Conservation (phyloP, 2,797 vertebrate species). For the Vireo griseus region DNA sequence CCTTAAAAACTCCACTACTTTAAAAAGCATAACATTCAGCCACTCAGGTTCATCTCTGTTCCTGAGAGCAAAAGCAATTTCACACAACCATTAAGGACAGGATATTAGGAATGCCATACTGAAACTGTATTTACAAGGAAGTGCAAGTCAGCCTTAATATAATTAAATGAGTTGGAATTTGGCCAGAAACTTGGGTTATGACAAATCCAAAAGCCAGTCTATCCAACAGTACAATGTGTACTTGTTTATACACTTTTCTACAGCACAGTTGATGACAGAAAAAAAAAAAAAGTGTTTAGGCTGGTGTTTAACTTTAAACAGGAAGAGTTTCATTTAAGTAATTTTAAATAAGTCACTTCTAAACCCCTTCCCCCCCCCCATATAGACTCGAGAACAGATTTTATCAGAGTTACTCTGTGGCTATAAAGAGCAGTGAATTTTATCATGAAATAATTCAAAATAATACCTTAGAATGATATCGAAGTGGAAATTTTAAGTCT, state of each 20-base stretch:
- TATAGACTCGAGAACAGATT: neutral
- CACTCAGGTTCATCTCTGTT: neutral
- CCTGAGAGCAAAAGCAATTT: neutral
- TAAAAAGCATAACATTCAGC: neutral
- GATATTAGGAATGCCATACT: neutral
- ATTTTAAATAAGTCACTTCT: neutral
- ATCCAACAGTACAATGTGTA: slow-evolving; percentile 27
- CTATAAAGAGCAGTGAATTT: neutral
- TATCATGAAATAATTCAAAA: neutral
- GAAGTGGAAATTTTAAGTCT: neutral
- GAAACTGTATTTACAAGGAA: slow-evolving; percentile 9
- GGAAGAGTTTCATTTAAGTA: neutral
- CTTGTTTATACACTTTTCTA: slow-evolving; percentile 27
- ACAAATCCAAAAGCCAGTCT: slow-evolving; percentile 24
- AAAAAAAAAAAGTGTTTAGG: neutral
- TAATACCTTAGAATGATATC: neutral
- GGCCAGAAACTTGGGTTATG: slow-evolving; percentile 30
- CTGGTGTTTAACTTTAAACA: neutral
- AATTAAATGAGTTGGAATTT: slow-evolving; percentile 25
- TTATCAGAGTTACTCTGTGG: neutral
- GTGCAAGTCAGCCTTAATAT: neutral
- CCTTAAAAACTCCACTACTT: neutral
- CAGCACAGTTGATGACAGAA: neutral
- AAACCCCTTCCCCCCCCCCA: neutral
- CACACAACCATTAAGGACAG: neutral